Percentiles rank a stretch among this genome's conserved stretches.
These are phyloP conservation scores for Antheraea assamensis DNA, from an alignment of 2,888 invertebrate species.

Conservation along the genomic window DNA sequence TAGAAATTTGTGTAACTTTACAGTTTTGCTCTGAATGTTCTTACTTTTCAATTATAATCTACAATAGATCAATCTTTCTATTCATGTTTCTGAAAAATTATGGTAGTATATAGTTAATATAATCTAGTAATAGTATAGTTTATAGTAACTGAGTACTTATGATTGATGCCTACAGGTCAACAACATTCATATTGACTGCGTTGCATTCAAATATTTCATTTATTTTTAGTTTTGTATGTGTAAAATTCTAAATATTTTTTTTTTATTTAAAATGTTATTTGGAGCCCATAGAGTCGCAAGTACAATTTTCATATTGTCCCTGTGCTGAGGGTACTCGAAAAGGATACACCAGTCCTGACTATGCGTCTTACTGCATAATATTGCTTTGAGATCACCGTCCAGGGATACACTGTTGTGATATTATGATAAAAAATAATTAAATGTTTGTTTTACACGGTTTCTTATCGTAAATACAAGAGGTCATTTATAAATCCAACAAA, in stretches of 20 bases:
- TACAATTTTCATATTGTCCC: conserved; percentile 56
- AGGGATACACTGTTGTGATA: conserved; percentile 53
- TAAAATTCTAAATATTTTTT: neutral
- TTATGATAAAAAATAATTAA: neutral
- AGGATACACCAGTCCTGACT: conserved; percentile 66
- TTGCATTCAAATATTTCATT: too few relatives aligned
- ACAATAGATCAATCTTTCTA: too few relatives aligned
- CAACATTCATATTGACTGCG: too few relatives aligned
- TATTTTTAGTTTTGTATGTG: too few relatives aligned
- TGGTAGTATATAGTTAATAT: too few relatives aligned
- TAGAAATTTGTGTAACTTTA: neutral
- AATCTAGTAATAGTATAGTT: too few relatives aligned
- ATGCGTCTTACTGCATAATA: conserved; percentile 72
- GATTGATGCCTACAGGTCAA: too few relatives aligned
- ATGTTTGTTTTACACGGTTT: neutral
- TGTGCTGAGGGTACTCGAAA: conserved; percentile 80
- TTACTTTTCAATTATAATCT: neutral
- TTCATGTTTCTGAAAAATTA: too few relatives aligned
- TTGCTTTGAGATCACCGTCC: conserved; percentile 74
- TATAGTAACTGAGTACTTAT: too few relatives aligned
- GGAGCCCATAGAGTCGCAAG: conserved; percentile 81
- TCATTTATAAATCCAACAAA: neutral
- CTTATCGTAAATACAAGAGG: neutral
- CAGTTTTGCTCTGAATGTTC: neutral
- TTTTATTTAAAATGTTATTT: too few relatives aligned